These are phyloP conservation scores for Sinelater perroti DNA, from an alignment of 2,888 invertebrate genomes.

Conservation along the genomic window DNA sequence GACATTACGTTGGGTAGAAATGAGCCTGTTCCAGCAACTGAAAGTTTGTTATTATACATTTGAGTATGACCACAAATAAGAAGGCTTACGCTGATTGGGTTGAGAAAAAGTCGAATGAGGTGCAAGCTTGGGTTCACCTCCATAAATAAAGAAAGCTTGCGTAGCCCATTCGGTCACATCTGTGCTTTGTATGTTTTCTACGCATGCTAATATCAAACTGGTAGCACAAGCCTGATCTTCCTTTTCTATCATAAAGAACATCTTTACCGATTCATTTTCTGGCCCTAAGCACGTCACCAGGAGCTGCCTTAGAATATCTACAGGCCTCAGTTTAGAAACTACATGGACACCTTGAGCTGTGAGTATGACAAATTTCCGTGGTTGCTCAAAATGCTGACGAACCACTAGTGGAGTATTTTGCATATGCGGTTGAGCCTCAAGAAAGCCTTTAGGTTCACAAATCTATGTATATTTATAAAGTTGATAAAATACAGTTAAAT, in stretches of 20 bases:
- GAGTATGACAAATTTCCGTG: constrained; percentile 83
- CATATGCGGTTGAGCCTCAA: constrained; percentile 39
- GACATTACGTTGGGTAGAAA: constrained; percentile 58
- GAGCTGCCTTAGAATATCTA: constrained; percentile 85
- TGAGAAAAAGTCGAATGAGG: constrained; percentile 38
- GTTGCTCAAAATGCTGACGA: constrained; percentile 75
- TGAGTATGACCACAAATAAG: neutral
- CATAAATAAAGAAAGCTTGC: constrained; percentile 90
- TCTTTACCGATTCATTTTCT: constrained; percentile 83
- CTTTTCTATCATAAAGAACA: constrained; percentile 85
- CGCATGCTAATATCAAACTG: constrained; percentile 85
- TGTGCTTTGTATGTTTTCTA: constrained; percentile 68
- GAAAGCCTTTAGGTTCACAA: neutral
- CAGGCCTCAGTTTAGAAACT: constrained; percentile 83
- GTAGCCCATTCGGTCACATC: constrained; percentile 88
- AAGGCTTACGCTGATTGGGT: constrained; percentile 45
- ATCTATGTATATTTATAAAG: neutral
- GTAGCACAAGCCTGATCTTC: constrained; percentile 91
- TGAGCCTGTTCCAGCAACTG: constrained; percentile 37
- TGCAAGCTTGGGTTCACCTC: constrained; percentile 73
- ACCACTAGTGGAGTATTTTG: constrained; percentile 73
- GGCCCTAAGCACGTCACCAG: constrained; percentile 85
- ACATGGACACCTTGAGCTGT: constrained; percentile 90
- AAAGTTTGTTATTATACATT: constrained; percentile 1
- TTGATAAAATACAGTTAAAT: neutral